Base-by-base conservation (phyloP, 2,113 vertebrate genomes). In the Solea solea region DNA sequence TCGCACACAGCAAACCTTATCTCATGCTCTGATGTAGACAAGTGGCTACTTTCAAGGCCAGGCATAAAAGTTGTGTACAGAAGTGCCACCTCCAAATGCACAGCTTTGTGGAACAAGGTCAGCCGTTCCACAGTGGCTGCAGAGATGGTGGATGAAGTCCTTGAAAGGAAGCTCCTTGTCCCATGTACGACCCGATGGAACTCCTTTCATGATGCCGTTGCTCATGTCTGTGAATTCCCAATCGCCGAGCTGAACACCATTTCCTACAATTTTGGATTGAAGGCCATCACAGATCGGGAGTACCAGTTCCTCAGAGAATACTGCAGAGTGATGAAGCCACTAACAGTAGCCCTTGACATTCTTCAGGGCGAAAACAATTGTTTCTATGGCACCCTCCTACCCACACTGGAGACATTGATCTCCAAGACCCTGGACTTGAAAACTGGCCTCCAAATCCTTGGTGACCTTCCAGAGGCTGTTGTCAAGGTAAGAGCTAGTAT, bases 1-100 rank as follows among this genome's bases (percentile, higher is more conserved):
- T 45, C 65, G 34, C 52, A 68, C 65, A 68, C 27, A 5, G 14
- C 55, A 44, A 67, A 67, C 21, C 34, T 44, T 16, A 5, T 59
- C 39, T 59, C 14, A 16, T 59, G 57, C 15, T 42, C 57, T 59
- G 50, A 44, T 44, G 42, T 44, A 10, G 42, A 44, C 10, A 44
- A 44, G 42, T 44, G 42, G 42, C 10, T 44, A 10, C 42, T 44
- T 5, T 44, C 42, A 44, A 44, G 6, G n/a, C 55, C 39, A 40
- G 55, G 45, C 3, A 40, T 7, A 57, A 57, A 68, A 55, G 9
- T 8, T 1, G 2, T 52, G 2, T 65, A 53, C 50, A 65, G 50
- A 65, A 68, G 25, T 39, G 16, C 14, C 15, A 68, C 44, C 1
- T 8, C 25, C 3, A 68, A 57, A 56, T 48, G 53, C 53, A 56